Base-by-base conservation (phyloP, 2,113 vertebrate species). In the Trinectes maculatus region DNA sequence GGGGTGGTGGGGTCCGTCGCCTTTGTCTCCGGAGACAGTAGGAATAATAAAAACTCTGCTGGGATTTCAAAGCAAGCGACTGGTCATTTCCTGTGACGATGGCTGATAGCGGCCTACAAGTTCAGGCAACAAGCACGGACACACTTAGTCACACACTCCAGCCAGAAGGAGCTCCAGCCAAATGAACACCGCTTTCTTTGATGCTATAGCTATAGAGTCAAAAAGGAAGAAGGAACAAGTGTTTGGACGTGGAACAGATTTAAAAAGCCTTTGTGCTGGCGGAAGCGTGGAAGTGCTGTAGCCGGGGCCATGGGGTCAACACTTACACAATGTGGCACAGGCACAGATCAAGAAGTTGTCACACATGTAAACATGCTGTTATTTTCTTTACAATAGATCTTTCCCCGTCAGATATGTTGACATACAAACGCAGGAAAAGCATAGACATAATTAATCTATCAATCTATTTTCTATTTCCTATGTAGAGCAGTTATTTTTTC, bases 51-150 rank as follows among this genome's bases (percentile, higher is more conserved):
- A 80, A 79, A 85, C 62, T 90, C 89, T 76, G 74, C 74, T 46
- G 80, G 83, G 88, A 89, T 88, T 90, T 91, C 83, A 92, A 89
- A 88, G 85, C 72, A 71, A 85, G 75, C 31, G 57, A 68, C 72
- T 60, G 85, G 78, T 86, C 89, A 88, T 90, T 89, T 92, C 89
- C 88, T 89, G 82, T 83, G 81, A 61, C 79, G 89, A 91, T 87
- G 78, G 75, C 82, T 63, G 86, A 90, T 87, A 90, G 26, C 25
- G 18, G 57, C 21, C 73, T 60, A 47, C 76, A 77, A 82, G 83
- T 83, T 79, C 74, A 68, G 74, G 69, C 80, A 83, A 75, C 74
- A 72, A 55, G 69, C 71, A 82, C 58, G 43, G 63, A 66, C 65
- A 78, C 79, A 80, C 73, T 76, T 79, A 79, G 64, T 80, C 80